Evolutionary conservation across 2,888 invertebrate species (phyloP).

Genomic region (Neoitamus cyanurus): DNA sequence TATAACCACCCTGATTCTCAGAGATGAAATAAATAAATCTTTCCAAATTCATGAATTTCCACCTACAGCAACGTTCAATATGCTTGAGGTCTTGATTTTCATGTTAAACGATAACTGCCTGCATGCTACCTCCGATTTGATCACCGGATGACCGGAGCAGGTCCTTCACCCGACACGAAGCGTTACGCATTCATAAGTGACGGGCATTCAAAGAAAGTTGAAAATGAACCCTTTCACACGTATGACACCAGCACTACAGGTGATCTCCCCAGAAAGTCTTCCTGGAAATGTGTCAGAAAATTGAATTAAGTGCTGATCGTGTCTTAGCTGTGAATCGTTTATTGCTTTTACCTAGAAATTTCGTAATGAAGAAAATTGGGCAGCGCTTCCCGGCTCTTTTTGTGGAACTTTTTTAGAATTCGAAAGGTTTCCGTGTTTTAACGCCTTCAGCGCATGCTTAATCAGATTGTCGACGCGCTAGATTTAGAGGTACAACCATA

Average conservation of each 20-base stretch:
- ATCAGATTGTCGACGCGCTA: not conserved
- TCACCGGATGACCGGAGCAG: slow-evolving; percentile 29
- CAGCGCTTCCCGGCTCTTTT: not conserved
- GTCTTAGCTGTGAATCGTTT: slow-evolving; percentile 21
- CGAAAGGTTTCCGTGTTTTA: slow-evolving; percentile 23
- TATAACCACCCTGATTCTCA: not conserved
- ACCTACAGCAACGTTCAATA: slow-evolving; percentile 19
- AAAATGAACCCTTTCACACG: slow-evolving; percentile 33
- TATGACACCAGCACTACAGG: not conserved
- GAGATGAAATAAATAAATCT: not conserved
- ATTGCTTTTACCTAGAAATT: slow-evolving; percentile 33
- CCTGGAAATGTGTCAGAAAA: slow-evolving; percentile 39
- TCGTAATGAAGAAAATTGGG: not conserved
- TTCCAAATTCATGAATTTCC: slow-evolving; percentile 31
- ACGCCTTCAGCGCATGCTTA: slow-evolving; percentile 14
- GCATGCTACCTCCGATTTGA: slow-evolving; percentile 27
- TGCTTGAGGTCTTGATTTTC: slow-evolving; percentile 14
- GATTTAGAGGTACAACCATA: not conserved
- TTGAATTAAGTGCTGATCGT: slow-evolving; percentile 34
- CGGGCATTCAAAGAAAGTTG: not conserved
- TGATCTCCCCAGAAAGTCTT: slow-evolving; percentile 17
- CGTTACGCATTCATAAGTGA: slow-evolving; percentile 23
- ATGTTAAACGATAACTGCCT: not conserved
- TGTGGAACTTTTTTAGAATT: slow-evolving; percentile 10
- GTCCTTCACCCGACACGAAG: slow-evolving; percentile 17